These are phyloP conservation scores for Dascyllus trimaculatus DNA, from an alignment of 2,113 vertebrate species.

Conservation along the genomic window DNA sequence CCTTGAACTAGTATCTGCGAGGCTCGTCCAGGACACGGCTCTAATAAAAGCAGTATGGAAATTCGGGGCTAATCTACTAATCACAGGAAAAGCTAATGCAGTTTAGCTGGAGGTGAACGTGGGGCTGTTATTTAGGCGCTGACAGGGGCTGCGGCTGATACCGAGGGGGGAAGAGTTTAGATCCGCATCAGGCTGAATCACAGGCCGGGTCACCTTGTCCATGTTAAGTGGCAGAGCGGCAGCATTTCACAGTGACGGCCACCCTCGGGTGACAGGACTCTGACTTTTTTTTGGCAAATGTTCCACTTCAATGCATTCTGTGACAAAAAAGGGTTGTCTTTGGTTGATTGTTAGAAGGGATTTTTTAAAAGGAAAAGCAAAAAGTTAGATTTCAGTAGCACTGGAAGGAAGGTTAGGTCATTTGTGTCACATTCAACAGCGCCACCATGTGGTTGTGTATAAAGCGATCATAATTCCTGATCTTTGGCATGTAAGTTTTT, in stretches of 20 bases:
- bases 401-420: no score
- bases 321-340: neutral
- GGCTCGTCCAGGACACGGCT: conserved; percentile 45
- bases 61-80: conserved; percentile 77
- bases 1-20: conserved; percentile 73
- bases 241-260: neutral
- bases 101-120: conserved; percentile 72
- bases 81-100: conserved; percentile 71
- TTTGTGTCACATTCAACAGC: neutral
- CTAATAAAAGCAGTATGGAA: conserved; percentile 80
- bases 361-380: no score
- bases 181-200: conserved; percentile 55
- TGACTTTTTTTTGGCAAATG: neutral
- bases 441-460: conserved; percentile 3
- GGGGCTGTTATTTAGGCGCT: conserved; percentile 59
- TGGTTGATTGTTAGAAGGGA: neutral
- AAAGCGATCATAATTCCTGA: neutral
- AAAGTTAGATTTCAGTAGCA: no score
- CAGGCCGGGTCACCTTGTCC: conserved; percentile 69
- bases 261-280: neutral
- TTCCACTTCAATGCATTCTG: neutral
- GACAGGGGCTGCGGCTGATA: conserved; percentile 45
- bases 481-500: neutral
- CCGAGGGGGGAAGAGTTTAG: conserved; percentile 38
- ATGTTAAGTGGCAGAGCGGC: conserved; percentile 21